Conservation (phyloP, 2,113 vertebrate genomes). For the Thryonomys swinderianus region DNA sequence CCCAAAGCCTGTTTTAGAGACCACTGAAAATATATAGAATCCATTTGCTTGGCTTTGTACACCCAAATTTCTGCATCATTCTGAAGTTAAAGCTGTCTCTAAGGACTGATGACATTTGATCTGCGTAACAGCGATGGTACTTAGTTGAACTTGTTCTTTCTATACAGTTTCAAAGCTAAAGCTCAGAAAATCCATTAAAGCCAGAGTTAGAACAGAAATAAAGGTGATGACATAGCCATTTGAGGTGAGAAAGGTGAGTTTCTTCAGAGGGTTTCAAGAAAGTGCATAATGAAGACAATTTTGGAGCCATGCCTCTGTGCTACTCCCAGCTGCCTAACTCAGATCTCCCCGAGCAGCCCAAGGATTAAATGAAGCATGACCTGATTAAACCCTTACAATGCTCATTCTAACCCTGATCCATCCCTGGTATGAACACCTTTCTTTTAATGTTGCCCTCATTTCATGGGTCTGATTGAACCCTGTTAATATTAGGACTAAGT, state of each 20-base stretch:
- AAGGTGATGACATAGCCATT: conserved; percentile 61
- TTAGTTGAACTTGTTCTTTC: conserved; percentile 70
- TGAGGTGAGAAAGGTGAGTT: conserved; percentile 77
- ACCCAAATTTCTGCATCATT: conserved; percentile 66
- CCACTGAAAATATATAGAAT: conserved; percentile 69
- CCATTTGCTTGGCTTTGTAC: conserved; percentile 66
- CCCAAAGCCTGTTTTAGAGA: conserved; percentile 71
- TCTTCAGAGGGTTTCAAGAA: conserved; percentile 77
- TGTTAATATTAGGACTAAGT: conserved; percentile 56
- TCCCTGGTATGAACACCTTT: background rate
- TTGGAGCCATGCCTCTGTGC: conserved; percentile 64
- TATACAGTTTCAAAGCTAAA: conserved; percentile 64
- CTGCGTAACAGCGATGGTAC: conserved; percentile 59
- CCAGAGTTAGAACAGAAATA: conserved; percentile 75
- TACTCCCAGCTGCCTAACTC: conserved; percentile 68
- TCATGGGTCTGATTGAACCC: background rate
- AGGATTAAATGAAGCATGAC: conserved; percentile 76
- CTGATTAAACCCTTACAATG: conserved; percentile 72
- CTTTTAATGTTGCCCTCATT: background rate
- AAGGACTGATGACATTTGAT: conserved; percentile 73
- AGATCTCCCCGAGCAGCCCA: conserved; percentile 65
- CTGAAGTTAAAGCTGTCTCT: conserved; percentile 67
- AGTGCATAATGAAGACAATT: conserved; percentile 81
- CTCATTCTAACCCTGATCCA: background rate
- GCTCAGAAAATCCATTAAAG: conserved; percentile 81